Evolutionary conservation across 2,113 vertebrate species (phyloP).

Genomic region (Glaucomys volans): DNA sequence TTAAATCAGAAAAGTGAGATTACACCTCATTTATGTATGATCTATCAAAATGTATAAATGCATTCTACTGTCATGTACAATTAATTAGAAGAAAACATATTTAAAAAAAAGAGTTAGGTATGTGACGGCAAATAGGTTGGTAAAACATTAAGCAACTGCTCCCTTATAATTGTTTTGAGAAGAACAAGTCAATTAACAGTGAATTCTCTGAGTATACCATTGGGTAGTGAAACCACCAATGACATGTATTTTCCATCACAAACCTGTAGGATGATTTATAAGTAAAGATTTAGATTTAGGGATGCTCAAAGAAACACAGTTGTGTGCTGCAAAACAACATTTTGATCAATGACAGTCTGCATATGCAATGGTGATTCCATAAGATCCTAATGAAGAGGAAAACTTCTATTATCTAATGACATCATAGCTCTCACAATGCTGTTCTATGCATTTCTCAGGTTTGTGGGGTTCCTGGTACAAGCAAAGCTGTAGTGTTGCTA

Average conservation of each 20-base stretch:
- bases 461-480: neutral
- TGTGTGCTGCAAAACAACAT: no score
- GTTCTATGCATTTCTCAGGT: neutral
- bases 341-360: neutral
- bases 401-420: neutral
- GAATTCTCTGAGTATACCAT: neutral
- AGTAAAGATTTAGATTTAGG: neutral
- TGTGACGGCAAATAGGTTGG: neutral
- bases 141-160: neutral
- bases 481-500: neutral
- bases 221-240: no score
- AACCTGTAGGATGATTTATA: neutral
- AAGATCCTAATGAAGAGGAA: neutral
- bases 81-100: no score
- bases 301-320: neutral
- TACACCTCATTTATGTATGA: no score
- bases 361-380: neutral
- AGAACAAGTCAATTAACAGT: neutral
- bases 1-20: no score
- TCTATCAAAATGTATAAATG: no score
- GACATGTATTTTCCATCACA: neutral
- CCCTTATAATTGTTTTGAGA: neutral
- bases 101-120: neutral
- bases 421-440: neutral
- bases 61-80: no score